Conservation (phyloP, 2,113 vertebrate genomes). For the Danio rerio region GRCz12tu NC_133190.1:37154501-37155000, state of each 20-base stretch:
- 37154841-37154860: background rate
- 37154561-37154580: no score
- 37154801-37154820: background rate
- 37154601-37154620: no score
- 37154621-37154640: no score
- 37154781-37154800: background rate
- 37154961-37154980: background rate
- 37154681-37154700: no score
- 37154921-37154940: background rate
- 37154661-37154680: no score
- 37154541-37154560: no score
- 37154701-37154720: background rate
- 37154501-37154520: no score
- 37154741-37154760: no score
- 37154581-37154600: no score
- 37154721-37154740: background rate
- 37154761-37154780: background rate
- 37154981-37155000: slow-evolving; percentile 40
- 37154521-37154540: no score
- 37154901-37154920: background rate
- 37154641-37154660: no score
- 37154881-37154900: background rate
- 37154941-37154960: background rate
- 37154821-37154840: background rate
- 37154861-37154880: background rate